phyloP scores from a whole-genome alignment of 2,113 vertebrate genomes.

The Etheostoma spectabile region DNA sequence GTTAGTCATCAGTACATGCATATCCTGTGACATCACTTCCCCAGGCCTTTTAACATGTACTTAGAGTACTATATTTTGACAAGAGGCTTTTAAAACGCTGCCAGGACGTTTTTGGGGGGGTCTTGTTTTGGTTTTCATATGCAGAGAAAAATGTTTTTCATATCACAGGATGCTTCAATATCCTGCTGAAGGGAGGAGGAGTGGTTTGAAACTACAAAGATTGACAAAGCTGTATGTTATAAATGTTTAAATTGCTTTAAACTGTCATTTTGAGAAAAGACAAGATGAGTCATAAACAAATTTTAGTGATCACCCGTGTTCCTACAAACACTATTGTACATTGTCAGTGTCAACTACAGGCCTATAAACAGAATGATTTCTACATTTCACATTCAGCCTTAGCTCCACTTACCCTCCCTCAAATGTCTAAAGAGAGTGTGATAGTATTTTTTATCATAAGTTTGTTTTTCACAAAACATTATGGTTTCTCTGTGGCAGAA shows the following conservation, averaged over 20 bases:
- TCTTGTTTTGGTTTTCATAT: slow-evolving; percentile 67
- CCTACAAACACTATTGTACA: slow-evolving; percentile 7
- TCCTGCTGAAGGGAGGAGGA: slow-evolving; percentile 34
- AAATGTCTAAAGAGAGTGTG: neutral
- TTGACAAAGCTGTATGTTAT: slow-evolving; percentile 38
- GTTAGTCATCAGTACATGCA: slow-evolving; percentile 75
- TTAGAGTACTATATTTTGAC: slow-evolving; percentile 71
- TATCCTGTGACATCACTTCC: slow-evolving; percentile 77
- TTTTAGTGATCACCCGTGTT: neutral
- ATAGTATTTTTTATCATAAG: neutral
- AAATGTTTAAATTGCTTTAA: slow-evolving; percentile 30
- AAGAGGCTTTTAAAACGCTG: slow-evolving; percentile 66
- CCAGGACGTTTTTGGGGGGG: slow-evolving; percentile 58
- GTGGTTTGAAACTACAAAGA: slow-evolving; percentile 37
- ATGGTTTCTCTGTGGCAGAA: neutral
- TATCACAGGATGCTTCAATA: slow-evolving; percentile 65
- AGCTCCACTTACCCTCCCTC: neutral
- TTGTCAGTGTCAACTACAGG: slow-evolving; percentile 22
- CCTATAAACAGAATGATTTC: slow-evolving; percentile 15
- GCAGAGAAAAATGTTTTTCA: slow-evolving; percentile 71
- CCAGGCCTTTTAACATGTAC: slow-evolving; percentile 59
- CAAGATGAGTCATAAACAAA: neutral
- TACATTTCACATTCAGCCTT: slow-evolving; percentile 9
- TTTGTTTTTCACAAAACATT: neutral
- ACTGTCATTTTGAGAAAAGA: slow-evolving; percentile 28